Evolutionary conservation across 2,888 invertebrate species (phyloP), one percentile per base, ranked within the genome.

Genomic region (Deilephila elpenor): DNA sequence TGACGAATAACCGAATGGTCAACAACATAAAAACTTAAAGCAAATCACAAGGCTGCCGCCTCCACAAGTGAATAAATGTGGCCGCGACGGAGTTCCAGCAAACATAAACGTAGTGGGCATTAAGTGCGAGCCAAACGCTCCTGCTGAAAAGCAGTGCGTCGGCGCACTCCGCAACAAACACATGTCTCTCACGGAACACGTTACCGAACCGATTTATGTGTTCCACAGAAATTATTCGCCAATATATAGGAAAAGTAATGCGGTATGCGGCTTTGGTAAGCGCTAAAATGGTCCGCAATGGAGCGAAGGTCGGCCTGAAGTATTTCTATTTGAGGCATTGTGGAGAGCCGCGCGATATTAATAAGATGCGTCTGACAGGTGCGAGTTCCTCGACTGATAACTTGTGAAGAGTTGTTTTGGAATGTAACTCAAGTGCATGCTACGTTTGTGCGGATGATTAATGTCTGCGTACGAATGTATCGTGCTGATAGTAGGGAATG

Each of bases 211-310:
- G 78, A 84, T 84, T 82, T 83, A 85, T 80, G 78, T 59, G 77
- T 74, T 75, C 73, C 74, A 74, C 73, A 77, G 81, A 79, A 83
- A 80, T 82, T 84, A 82, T 84, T 82, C 78, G 79, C 78, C 79
- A 77, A 82, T 79, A 77, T 76, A 80, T 79, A 77, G 75, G 77
- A 79, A 82, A 82, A 84, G 75, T 82, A 82, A 84, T 84, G 83
- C 75, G 83, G 83, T 80, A 83, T 83, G 84, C 80, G 74, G 78
- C 76, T 79, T 77, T 74, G 74, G 72, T 74, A 67, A 14, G 73
- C 53, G 71, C 44, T 73, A 44, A 60, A 73, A 72, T 64, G 73
- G 32, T 34, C 61, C 62, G 71, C 37, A 76, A 74, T 76, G 76
- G 74, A 71, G 71, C 67, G 75, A 80, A 80, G 78, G 78, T 76